Conservation (phyloP, 1,140 invertebrate genomes). For the Antheraea mylitta region DNA sequence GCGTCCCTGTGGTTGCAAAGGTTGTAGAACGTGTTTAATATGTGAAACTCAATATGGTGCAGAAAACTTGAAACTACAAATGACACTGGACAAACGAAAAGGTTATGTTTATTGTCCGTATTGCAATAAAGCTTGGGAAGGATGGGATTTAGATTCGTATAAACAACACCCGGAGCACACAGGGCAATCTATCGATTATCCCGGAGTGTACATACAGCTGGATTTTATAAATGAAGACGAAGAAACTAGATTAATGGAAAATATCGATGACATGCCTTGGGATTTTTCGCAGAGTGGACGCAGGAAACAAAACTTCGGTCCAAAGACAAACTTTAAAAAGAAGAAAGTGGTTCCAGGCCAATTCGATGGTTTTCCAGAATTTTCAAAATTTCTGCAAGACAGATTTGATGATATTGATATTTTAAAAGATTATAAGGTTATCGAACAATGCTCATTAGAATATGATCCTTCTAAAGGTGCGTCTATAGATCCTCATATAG, state of each 20-base stretch:
- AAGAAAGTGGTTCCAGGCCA: slow-evolving; percentile 87
- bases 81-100: slow-evolving; percentile 73
- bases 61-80: slow-evolving; percentile 57
- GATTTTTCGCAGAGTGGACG: slow-evolving; percentile 96
- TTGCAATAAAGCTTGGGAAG: slow-evolving; percentile 87
- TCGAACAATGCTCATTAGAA: slow-evolving; percentile 98
- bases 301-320: slow-evolving; percentile 98
- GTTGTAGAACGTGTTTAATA: slow-evolving; percentile 91
- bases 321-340: slow-evolving; percentile 99
- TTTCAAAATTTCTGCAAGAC: slow-evolving; percentile 90
- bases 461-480: slow-evolving; percentile 93
- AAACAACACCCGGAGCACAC: slow-evolving; percentile 84
- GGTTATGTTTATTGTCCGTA: slow-evolving; percentile 87
- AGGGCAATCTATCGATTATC: slow-evolving; percentile 80
- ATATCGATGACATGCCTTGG: slow-evolving; percentile 92
- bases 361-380: slow-evolving; percentile 94
- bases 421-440: slow-evolving; percentile 89
- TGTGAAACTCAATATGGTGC: slow-evolving; percentile 88
- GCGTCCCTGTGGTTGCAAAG: slow-evolving; percentile 94
- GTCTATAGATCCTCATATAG: slow-evolving; percentile 98
- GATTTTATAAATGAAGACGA: slow-evolving; percentile 89
- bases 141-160: slow-evolving; percentile 82
- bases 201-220: slow-evolving; percentile 85
- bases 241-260: slow-evolving; percentile 82
- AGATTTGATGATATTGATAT: slow-evolving; percentile 84